Percentiles rank a stretch among this genome's conserved stretches.
These are phyloP conservation scores for Blastomussa wellsi DNA, from an alignment of 92 coral and sea anemone genomes.

Conservation along the genomic window DNA sequence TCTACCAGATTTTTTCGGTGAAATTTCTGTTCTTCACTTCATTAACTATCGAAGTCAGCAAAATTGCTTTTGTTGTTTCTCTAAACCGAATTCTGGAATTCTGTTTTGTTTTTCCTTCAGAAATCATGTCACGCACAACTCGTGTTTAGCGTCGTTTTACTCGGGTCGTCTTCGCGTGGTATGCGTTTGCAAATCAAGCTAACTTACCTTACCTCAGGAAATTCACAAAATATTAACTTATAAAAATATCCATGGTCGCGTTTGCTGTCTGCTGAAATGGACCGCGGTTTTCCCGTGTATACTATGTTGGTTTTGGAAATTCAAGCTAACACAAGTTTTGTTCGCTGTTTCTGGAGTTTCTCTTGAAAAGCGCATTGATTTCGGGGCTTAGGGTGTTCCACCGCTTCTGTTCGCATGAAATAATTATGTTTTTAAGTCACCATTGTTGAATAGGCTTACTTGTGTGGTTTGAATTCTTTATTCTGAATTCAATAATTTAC, in stretches of 20 bases:
- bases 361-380: background rate
- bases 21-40: background rate
- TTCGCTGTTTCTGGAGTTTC: constrained; percentile 32
- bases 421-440: background rate
- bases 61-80: constrained; percentile 27
- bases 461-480: constrained; percentile 26
- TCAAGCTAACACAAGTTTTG: background rate
- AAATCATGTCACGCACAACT: constrained; percentile 43
- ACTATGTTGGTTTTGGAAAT: constrained; percentile 8
- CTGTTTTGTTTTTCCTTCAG: constrained; percentile 26
- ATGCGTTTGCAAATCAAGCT: background rate
- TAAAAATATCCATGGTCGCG: background rate
- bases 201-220: background rate
- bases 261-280: background rate
- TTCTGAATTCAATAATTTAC: constrained; percentile 39
- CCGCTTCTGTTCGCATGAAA: background rate
- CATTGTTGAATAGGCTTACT: background rate
- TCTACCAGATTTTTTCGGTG: background rate
- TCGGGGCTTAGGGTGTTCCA: background rate
- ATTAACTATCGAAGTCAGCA: background rate
- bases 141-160: constrained; percentile 4
- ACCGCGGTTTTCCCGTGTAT: background rate
- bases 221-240: background rate
- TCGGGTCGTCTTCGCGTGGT: background rate
- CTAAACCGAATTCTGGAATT: constrained; percentile 11